These are phyloP conservation scores for Epirrhoe tristata DNA, from an alignment of 2,888 invertebrate genomes.

Conservation along the genomic window DNA sequence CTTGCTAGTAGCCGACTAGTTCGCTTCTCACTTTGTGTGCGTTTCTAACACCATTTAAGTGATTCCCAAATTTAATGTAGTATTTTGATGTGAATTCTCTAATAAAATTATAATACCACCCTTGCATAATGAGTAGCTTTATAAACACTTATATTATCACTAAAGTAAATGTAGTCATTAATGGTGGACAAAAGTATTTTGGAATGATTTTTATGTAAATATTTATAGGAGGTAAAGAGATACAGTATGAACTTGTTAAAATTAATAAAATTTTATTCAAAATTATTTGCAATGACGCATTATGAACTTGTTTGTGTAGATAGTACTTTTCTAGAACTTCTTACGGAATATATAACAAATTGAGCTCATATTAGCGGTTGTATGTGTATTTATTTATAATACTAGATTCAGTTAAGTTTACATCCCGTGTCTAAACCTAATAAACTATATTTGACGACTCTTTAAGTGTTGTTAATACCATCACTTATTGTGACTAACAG, in stretches of 20 bases:
- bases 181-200: slow-evolving; percentile 70
- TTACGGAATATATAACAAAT: slow-evolving; percentile 16
- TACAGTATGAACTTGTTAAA: slow-evolving; percentile 74
- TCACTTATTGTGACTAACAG: slow-evolving; percentile 31
- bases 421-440: slow-evolving; percentile 11
- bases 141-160: slow-evolving; percentile 37
- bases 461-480: slow-evolving; percentile 17
- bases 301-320: slow-evolving; percentile 39
- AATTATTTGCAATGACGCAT: slow-evolving; percentile 53
- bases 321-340: slow-evolving; percentile 32
- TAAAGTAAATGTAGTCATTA: slow-evolving; percentile 52
- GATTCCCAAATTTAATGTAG: slow-evolving; percentile 13
- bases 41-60: slow-evolving; percentile 18
- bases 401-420: slow-evolving; percentile 3
- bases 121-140: slow-evolving; percentile 44
- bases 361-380: slow-evolving; percentile 29
- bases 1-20: slow-evolving; percentile 13
- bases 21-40: slow-evolving; percentile 37
- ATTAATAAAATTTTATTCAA: slow-evolving; percentile 67
- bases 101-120: slow-evolving; percentile 27
- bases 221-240: slow-evolving; percentile 55
- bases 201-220: slow-evolving; percentile 77
- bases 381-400: slow-evolving; percentile 29
- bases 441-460: slow-evolving; percentile 23
- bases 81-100: slow-evolving; percentile 20